Base-by-base conservation (phyloP, 2,113 vertebrate genomes). In the Galbula dea region DNA sequence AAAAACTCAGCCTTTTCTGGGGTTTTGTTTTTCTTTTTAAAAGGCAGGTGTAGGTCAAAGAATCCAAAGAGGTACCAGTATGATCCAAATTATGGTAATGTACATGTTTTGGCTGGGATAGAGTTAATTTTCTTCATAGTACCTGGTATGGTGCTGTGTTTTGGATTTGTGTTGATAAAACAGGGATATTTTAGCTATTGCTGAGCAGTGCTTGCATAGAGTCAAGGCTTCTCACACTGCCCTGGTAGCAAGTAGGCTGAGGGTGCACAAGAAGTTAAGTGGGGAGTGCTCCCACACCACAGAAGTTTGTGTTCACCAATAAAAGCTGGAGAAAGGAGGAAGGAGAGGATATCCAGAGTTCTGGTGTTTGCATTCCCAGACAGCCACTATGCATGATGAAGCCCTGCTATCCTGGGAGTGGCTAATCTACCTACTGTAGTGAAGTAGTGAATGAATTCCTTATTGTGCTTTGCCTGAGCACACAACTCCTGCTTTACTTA, bases 201-300 rank as follows among this genome's bases (percentile, higher is more conserved):
- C 37, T 41, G 21, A 67, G 18, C 24, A 51, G 27, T 9, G 34
- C 20, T 69, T 65, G 52, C 10, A 16, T 9, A 63, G 21, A 1
- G 1, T 13, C 36, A 57, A 34, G 27, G 15, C 21, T 59, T 36
- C 52, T 29, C 52, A 49, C 5, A 4, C 10, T 0, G 1, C 32
- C 24, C 10, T 1, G 2, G 5, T 21, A 69, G 55, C 0, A 0
- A 66, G 18, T 7, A 4, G 30, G 45, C 10, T 49, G 29, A 26
- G 9, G 9, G 7, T 8, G 19, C 14, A 30, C 26, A 26, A 65
- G 63, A 10, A 37, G 14, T 7, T 79, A 32, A 73, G 63, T 61
- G 29, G 32, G 30, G 18, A 34, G 22, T 63, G 39, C 27, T 88
- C 17, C 34, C 15, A 48, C 18, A 51, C 8, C 6, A 8, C 2